phyloP scores from a whole-genome alignment of 2,113 vertebrate species.

The Corydoras maculifer region DNA sequence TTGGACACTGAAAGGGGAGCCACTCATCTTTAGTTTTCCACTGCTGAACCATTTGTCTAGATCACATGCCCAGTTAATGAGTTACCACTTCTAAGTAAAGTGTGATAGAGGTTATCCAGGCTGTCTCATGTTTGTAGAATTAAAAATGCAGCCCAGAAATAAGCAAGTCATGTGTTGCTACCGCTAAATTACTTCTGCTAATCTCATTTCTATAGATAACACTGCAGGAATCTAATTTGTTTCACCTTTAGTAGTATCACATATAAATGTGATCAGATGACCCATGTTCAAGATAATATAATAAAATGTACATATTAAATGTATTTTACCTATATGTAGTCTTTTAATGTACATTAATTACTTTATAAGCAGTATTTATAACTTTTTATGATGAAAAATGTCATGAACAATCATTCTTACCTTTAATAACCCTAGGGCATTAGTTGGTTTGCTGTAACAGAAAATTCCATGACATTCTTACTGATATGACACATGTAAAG shows the following conservation, averaged over 20 bases:
- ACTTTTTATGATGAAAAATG: too few relatives aligned
- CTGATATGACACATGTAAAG: neutral
- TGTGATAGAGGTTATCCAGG: constrained; percentile 46
- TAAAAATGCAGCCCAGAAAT: neutral
- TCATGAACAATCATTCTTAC: too few relatives aligned
- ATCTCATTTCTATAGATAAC: neutral
- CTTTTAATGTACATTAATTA: too few relatives aligned
- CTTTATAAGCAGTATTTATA: too few relatives aligned
- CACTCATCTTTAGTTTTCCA: constrained; percentile 46
- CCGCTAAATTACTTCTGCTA: constrained; percentile 16
- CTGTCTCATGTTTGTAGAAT: constrained; percentile 20
- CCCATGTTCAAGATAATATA: too few relatives aligned
- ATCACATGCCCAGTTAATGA: constrained; percentile 49
- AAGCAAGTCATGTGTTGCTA: constrained; percentile 5
- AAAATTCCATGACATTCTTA: too few relatives aligned
- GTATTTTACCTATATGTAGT: too few relatives aligned
- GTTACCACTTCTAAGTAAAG: constrained; percentile 41
- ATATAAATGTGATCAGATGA: too few relatives aligned
- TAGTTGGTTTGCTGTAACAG: neutral
- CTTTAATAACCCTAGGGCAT: too few relatives aligned
- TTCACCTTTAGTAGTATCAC: neutral
- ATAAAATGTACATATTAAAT: too few relatives aligned
- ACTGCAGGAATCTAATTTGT: neutral
- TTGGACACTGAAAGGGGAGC: constrained; percentile 25
- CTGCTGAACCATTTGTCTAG: constrained; percentile 41